phyloP scores from a whole-genome alignment of 2,113 vertebrate genomes.

The Elgaria multicarinata region DNA sequence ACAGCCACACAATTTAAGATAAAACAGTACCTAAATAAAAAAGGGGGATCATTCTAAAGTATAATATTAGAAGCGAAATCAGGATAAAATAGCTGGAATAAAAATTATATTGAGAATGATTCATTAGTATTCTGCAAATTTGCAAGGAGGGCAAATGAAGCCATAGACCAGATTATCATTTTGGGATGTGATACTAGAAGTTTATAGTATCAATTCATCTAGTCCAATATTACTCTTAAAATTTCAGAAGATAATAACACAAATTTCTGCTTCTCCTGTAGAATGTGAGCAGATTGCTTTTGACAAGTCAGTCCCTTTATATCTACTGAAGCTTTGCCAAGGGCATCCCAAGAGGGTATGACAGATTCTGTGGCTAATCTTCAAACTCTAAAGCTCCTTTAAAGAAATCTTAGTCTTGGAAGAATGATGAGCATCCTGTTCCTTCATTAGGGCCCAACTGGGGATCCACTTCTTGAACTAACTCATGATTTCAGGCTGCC shows the following conservation, averaged over 20 bases:
- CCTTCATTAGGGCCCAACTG: background rate
- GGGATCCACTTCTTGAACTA: background rate
- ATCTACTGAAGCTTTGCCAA: conserved; percentile 15
- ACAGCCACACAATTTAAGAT: background rate
- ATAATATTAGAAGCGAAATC: background rate
- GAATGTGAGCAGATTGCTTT: conserved; percentile 5
- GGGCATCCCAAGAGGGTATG: background rate
- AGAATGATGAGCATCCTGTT: too few species aligned
- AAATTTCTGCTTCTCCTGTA: background rate
- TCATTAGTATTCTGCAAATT: background rate
- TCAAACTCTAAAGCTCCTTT: background rate
- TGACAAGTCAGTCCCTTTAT: conserved; percentile 9
- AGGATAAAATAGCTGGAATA: background rate
- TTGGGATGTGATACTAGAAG: background rate
- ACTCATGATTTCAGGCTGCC: background rate
- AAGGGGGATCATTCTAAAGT: background rate
- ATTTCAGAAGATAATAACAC: background rate
- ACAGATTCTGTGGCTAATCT: background rate
- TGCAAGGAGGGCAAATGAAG: background rate
- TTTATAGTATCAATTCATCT: background rate
- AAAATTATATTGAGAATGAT: background rate
- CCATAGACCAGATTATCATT: background rate
- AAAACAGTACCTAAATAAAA: background rate
- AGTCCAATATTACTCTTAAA: background rate
- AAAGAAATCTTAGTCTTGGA: background rate